Base-by-base conservation (phyloP, 2,797 vertebrate species). In the Sebastes cheni region DNA sequence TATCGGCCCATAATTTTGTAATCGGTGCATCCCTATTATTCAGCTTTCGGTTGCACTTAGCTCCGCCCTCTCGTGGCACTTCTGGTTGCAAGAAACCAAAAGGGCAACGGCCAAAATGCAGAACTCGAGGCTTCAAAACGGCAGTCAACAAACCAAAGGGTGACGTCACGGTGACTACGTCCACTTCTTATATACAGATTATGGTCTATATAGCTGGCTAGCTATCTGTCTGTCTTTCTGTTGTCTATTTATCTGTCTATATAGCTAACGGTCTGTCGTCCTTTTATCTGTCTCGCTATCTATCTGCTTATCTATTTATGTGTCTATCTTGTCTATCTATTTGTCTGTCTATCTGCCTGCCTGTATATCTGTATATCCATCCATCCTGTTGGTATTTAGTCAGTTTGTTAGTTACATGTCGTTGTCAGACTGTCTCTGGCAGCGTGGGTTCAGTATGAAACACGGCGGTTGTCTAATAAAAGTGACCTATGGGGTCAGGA, bases 401-500 rank as follows among this genome's bases (percentile, higher is more conserved):
- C 72, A 39, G 70, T 78, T 54, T 84, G 81, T 80, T 81, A 73
- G 80, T 86, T 72, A 23, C 72, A 34, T 71, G 75, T 68, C n/a
- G 27, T 55, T 39, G 72, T 72, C 76, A 20, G 82, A 79, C 69
- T 27, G 70, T 86, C 85, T 89, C 75, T 9, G 50, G 46, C 86
- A 60, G 90, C 70, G 72, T 74, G 82, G 77, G 79, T 85, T 90
- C 91, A 90, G 92, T 90, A 87, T 50, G 65, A 81, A 91, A 88
- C 85, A 71, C 91, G 81, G 88, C 76, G 67, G 89, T 85, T 88
- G 87, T 92, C 91, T 89, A 89, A 92, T 93, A 91, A 92, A 90
- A 92, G 84, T 92, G 93, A 94, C 94, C 93, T 92, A 83, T 90
- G 88, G 87, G 93, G 90, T 94, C 89, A 90, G 81, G 68, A 87